Evolutionary conservation across 2,888 invertebrate species (phyloP).

Genomic region (Hypsopygia costalis): DNA sequence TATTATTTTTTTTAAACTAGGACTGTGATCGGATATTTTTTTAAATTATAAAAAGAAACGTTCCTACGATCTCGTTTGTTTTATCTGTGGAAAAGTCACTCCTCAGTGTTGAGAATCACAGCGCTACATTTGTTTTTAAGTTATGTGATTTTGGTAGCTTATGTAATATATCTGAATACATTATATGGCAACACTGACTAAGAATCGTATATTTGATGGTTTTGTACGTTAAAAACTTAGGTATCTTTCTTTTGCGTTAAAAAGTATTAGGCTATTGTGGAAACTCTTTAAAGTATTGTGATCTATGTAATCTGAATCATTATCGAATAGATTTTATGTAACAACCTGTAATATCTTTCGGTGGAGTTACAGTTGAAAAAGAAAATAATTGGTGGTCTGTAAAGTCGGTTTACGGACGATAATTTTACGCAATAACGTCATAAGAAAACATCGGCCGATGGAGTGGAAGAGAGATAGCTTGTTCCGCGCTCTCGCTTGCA

Average conservation of each 20-base stretch:
- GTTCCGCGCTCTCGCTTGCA: too few relatives aligned
- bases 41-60: slow-evolving; percentile 5
- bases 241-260: too few relatives aligned
- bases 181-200: slow-evolving; percentile 7
- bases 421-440: too few relatives aligned
- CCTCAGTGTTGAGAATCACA: slow-evolving; percentile 53
- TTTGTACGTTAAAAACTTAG: slow-evolving; percentile 7
- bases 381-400: too few relatives aligned
- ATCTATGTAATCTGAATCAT: too few relatives aligned
- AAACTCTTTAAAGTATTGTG: too few relatives aligned
- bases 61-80: slow-evolving; percentile 27
- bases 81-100: slow-evolving; percentile 42
- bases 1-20: slow-evolving; percentile 12
- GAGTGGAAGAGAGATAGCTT: too few relatives aligned
- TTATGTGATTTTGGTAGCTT: slow-evolving; percentile 56
- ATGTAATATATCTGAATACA: slow-evolving; percentile 17
- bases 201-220: slow-evolving; percentile 6
- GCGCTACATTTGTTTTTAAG: slow-evolving; percentile 65
- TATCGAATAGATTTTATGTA: too few relatives aligned
- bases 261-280: neutral
- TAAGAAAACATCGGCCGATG: too few relatives aligned
- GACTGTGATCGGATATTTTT: slow-evolving; percentile 13
- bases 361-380: too few relatives aligned
- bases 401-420: too few relatives aligned
- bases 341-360: too few relatives aligned